Percentiles rank a stretch among this genome's conserved stretches.
Conservation (phyloP, 2,888 invertebrate genomes). For the Cataglyphis altisquamis region DNA sequence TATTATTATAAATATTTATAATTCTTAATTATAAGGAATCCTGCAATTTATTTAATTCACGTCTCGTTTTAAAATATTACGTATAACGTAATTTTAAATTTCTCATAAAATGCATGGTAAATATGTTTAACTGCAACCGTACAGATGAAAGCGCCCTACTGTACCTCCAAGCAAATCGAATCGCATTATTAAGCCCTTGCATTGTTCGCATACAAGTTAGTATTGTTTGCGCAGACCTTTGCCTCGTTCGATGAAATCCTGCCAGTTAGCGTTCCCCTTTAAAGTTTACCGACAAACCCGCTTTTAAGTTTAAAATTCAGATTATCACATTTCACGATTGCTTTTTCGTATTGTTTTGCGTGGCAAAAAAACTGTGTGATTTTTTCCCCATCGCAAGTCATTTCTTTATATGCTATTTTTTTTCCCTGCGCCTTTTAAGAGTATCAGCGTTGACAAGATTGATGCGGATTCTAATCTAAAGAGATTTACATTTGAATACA, state of each 20-base stretch:
- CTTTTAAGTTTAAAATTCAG: constrained; percentile 15
- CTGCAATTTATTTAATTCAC: not conserved
- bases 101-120: not conserved
- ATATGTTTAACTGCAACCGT: not conserved
- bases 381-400: not conserved
- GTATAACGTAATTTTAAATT: not conserved
- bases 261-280: not conserved
- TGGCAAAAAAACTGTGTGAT: not conserved
- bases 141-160: not conserved
- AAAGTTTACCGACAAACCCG: not conserved
- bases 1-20: not conserved
- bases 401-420: not conserved
- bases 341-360: not conserved
- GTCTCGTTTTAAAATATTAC: not conserved
- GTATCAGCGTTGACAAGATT: not conserved
- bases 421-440: not conserved
- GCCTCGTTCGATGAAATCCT: not conserved
- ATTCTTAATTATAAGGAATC: not conserved
- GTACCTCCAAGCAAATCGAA: not conserved
- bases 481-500: not conserved
- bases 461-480: not conserved
- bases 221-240: not conserved
- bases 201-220: not conserved
- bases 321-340: constrained; percentile 8
- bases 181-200: not conserved